Base-by-base conservation (phyloP, 2,113 vertebrate species). In the Periophthalmodon schlosseri region DNA sequence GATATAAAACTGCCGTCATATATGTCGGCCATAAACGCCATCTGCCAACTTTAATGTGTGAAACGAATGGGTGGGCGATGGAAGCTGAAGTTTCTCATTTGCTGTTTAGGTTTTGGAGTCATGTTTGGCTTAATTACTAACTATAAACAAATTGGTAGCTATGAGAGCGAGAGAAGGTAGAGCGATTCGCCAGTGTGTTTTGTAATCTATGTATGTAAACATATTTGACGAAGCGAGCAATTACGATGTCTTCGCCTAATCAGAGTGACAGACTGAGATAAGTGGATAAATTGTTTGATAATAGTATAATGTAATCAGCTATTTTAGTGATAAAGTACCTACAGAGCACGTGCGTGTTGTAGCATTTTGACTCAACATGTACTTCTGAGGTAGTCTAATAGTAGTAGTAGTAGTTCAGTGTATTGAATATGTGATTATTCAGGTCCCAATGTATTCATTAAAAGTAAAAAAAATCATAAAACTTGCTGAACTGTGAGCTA, bases 1-100 rank as follows among this genome's bases (percentile, higher is more conserved):
- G 33, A 65, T 34, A 21, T 65, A 39, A 63, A 44, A 65, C 20
- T 13, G 44, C 20, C 34, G 10, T 65, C 63, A n/a, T 11, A 65
- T 65, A 65, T 65, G 34, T 65, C 63, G 3, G 18, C 63, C 20
- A 15, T 65, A 65, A 65, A 65, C 63, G 33, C 16, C 63, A 39
- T 65, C 34, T 39, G 63, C 63, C 34, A 11, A 10, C 18, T 63
- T 33, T 63, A 63, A 34, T 54, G 50, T 61, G n/a, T 23, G 11
- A 58, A 23, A 58, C 24, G 23, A 58, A 14, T 5, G 23, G 12
- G 2, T 58, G n/a, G 11, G 5, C 24, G 18, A 24, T 57, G 21
- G 7, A 21, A 57, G 54, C 54, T 21, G 23, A 60, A 0, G 57
- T 21, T n/a, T 56, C 6, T 9, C 16, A 9, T n/a, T 56, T n/a